Base-by-base conservation (phyloP, 2,888 invertebrate species). In the Epinotia bilunana region DNA sequence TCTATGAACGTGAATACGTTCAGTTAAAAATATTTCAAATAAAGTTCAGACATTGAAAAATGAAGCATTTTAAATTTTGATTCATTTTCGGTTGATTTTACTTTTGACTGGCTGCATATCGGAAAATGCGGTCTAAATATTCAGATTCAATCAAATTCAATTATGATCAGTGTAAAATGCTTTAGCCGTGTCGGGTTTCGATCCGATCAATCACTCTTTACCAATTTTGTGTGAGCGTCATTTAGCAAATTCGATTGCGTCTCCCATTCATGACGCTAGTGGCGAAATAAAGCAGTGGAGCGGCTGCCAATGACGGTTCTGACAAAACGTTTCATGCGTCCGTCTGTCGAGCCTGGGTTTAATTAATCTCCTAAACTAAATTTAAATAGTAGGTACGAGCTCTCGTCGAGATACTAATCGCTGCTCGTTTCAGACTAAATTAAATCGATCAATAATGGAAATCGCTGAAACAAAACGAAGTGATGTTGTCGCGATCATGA, bases 201-300 rank as follows among this genome's bases (percentile, higher is more conserved):
- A 92, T 91, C 91, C 89, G 89, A 92, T 91, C 91, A 91, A 91
- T 92, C 91, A 91, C 89, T 90, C 87, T 88, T 88, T 86, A 89
- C 86, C 89, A 91, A 90, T 92, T 91, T 89, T 88, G 90, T 87
- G 85, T 88, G 89, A 90, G 85, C 89, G 88, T 91, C 89, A 90
- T 91, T 92, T 92, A 87, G 89, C 88, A 89, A 91, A 91, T 90
- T 91, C 88, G 90, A 93, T 93, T 91, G 88, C 90, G 87, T 90
- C 86, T 86, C 85, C 83, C 87, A 89, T 89, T 89, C 88, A 84
- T 85, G 82, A 85, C 84, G 84, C 85, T 86, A 86, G 88, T 86
- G 86, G 84, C 88, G 88, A 89, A 88, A 91, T 91, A 90, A 91
- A 92, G 90, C 89, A 87, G 86, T 84, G 87, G 87, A 85, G 83